These are phyloP conservation scores for Drosophila testacea DNA, from an alignment of 2,888 invertebrate species.

Conservation along the genomic window DNA sequence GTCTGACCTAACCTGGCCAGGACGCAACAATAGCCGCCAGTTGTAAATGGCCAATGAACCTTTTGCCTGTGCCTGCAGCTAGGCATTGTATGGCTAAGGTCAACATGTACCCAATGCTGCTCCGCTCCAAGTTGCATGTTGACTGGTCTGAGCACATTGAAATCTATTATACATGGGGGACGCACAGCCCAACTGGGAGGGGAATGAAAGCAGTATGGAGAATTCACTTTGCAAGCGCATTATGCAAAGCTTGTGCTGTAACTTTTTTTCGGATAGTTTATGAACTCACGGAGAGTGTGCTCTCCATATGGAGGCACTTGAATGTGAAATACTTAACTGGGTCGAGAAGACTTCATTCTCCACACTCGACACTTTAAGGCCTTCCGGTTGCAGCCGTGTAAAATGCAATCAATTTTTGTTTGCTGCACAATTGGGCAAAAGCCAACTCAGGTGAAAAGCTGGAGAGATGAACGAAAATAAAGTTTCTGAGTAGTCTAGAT, in stretches of 20 bases:
- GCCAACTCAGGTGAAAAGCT: conserved; percentile 53
- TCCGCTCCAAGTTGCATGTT: conserved; percentile 37
- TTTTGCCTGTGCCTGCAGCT: conserved; percentile 32
- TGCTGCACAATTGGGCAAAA: conserved; percentile 74
- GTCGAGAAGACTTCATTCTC: conserved; percentile 47
- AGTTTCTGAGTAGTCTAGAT: conserved; percentile 5
- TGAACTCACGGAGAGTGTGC: conserved; percentile 11
- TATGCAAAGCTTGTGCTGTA: conserved; percentile 70
- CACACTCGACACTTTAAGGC: conserved; percentile 8
- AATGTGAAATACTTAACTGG: conserved; percentile 61
- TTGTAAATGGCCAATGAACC: conserved; percentile 66
- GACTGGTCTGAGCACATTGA: conserved; percentile 52
- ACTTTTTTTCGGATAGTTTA: conserved; percentile 23
- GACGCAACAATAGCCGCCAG: conserved; percentile 44
- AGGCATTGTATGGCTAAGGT: conserved; percentile 62
- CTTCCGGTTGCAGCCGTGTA: conserved; percentile 62
- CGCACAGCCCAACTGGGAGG: not conserved
- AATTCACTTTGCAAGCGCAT: conserved; percentile 58
- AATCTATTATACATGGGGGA: conserved; percentile 69
- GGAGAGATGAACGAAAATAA: conserved; percentile 16
- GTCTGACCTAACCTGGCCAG: conserved; percentile 1
- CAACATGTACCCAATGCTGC: conserved; percentile 58
- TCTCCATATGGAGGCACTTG: conserved; percentile 49
- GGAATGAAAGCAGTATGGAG: not conserved
- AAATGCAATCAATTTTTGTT: conserved; percentile 75